phyloP scores from a whole-genome alignment of 2,797 vertebrate species.

The Phylloscopus collybita region DNA sequence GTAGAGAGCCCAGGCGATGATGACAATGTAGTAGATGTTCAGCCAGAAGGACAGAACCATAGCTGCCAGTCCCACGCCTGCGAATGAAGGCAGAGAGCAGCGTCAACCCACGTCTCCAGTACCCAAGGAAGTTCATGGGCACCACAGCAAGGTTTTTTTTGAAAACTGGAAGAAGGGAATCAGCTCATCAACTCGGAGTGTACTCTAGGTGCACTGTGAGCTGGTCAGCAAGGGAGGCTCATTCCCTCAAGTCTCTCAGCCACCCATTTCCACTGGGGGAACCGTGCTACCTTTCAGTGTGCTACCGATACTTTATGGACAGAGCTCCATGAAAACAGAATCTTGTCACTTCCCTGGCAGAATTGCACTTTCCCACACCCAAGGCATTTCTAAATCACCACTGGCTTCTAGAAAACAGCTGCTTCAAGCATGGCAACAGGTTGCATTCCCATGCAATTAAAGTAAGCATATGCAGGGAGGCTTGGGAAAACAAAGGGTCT shows the following conservation, averaged over 20 bases:
- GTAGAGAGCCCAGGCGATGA: constrained; percentile 93
- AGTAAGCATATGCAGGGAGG: background rate
- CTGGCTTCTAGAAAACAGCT: background rate
- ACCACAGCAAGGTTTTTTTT: background rate
- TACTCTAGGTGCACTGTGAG: background rate
- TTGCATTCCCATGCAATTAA: background rate
- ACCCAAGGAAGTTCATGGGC: rapidly evolving
- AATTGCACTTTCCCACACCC: background rate
- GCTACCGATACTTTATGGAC: background rate
- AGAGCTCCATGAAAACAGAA: background rate
- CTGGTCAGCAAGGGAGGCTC: background rate
- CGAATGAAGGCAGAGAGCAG: background rate
- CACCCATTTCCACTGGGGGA: background rate
- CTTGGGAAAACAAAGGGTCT: background rate
- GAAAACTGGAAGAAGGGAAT: background rate
- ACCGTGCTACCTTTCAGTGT: background rate
- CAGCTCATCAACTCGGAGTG: background rate
- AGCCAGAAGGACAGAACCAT: constrained; percentile 92
- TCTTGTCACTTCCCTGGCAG: background rate
- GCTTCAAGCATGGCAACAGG: background rate
- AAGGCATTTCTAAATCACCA: background rate
- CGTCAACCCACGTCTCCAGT: background rate
- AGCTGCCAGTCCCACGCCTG: constrained; percentile 90
- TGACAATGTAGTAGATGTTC: constrained; percentile 94
- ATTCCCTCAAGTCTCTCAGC: rapidly evolving